Evolutionary conservation across 1,140 invertebrate genomes (phyloP).

Genomic region (Philopotamus ludificatus): DNA sequence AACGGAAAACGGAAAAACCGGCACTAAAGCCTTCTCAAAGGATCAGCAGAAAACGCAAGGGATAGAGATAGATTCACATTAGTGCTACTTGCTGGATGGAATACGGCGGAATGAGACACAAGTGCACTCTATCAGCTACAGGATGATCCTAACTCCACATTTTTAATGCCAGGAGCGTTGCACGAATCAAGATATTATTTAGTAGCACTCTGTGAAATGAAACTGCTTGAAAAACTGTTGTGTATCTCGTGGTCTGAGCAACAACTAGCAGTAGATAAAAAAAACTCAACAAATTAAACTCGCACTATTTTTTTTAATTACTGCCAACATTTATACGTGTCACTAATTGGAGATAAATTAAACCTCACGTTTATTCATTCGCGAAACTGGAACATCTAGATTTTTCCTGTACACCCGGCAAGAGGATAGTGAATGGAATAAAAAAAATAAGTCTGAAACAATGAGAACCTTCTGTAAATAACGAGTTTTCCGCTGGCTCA

Average conservation of each 20-base stretch:
- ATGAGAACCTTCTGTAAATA: slow-evolving; percentile 29
- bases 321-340: too few species aligned
- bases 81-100: neutral
- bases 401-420: neutral
- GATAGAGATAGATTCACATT: neutral
- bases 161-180: neutral
- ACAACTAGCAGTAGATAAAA: too few species aligned
- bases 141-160: neutral
- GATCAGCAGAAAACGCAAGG: neutral
- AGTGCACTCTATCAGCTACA: neutral
- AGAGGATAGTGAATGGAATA: neutral
- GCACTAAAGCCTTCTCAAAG: neutral
- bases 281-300: too few species aligned
- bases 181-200: neutral
- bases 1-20: neutral
- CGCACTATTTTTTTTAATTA: too few species aligned
- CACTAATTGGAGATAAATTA: too few species aligned
- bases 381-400: too few species aligned
- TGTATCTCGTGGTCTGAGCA: too few species aligned
- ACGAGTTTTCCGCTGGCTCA: slow-evolving; percentile 33
- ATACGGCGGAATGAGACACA: neutral
- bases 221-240: too few species aligned
- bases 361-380: too few species aligned
- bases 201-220: neutral
- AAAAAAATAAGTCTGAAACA: slow-evolving; percentile 21